These are phyloP conservation scores for Pungitius pungitius DNA, from an alignment of 2,113 vertebrate genomes.

Conservation along the genomic window DNA sequence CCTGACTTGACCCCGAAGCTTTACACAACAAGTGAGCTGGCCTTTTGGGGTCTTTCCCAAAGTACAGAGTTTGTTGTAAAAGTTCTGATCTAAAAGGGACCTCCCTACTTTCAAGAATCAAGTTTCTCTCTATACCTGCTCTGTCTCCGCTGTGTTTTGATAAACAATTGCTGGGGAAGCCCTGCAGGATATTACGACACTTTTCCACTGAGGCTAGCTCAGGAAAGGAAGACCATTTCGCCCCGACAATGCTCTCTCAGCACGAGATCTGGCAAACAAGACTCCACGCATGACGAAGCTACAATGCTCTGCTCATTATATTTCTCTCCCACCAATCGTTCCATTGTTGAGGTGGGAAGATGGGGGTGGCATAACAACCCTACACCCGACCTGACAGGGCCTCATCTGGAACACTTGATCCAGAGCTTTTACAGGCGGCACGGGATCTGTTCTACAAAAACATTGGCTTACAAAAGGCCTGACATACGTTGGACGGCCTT, in stretches of 20 bases:
- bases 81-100: not conserved
- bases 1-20: not conserved
- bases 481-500: constrained; percentile 30
- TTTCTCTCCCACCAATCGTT: constrained; percentile 47
- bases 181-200: constrained; percentile 39
- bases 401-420: constrained; percentile 45
- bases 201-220: constrained; percentile 28
- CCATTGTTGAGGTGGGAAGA: constrained; percentile 64
- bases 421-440: constrained; percentile 56
- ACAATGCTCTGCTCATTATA: constrained; percentile 55
- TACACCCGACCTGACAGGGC: constrained; percentile 51
- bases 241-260: constrained; percentile 47
- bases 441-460: constrained; percentile 50
- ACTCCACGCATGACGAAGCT: constrained; percentile 38
- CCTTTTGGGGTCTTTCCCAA: not conserved
- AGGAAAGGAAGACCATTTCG: constrained; percentile 8
- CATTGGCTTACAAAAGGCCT: constrained; percentile 45
- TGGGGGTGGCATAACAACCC: constrained; percentile 25
- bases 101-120: not conserved
- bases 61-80: not conserved
- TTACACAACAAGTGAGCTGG: not conserved
- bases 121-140: constrained; percentile 10
- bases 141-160: constrained; percentile 21
- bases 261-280: constrained; percentile 55
- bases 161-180: constrained; percentile 32